These are phyloP conservation scores for Xestia xanthographa DNA, from an alignment of 2,888 invertebrate genomes.

Conservation along the genomic window DNA sequence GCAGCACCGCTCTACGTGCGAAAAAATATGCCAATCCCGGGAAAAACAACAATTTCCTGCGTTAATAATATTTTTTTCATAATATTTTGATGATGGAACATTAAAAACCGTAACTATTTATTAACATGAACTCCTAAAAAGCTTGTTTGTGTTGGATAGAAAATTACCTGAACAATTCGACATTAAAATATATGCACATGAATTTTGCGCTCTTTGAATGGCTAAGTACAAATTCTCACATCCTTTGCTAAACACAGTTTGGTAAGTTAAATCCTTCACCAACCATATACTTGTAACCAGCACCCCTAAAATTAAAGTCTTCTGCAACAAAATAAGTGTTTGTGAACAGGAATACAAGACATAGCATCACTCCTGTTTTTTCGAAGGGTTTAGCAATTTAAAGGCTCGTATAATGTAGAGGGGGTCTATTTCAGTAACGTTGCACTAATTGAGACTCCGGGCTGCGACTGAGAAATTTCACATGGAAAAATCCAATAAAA, in stretches of 20 bases:
- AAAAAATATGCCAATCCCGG: too few relatives aligned
- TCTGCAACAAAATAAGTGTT: background rate
- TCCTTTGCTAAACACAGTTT: background rate
- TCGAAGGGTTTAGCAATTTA: background rate
- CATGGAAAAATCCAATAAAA: background rate
- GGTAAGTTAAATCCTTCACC: background rate
- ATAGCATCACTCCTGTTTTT: background rate
- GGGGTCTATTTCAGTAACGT: background rate
- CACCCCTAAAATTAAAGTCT: background rate
- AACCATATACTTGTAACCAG: background rate
- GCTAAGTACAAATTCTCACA: background rate
- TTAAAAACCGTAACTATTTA: too few relatives aligned
- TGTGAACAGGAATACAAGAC: background rate
- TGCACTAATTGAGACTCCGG: background rate
- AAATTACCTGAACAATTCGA: constrained; percentile 1
- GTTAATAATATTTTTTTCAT: too few relatives aligned
- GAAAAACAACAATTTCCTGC: too few relatives aligned
- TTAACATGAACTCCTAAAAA: background rate
- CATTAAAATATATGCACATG: background rate
- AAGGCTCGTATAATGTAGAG: background rate
- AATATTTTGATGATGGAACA: background rate
- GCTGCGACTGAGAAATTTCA: background rate
- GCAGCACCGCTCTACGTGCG: too few relatives aligned
- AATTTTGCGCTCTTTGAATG: background rate
- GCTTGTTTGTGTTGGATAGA: background rate